phyloP scores from a whole-genome alignment of 2,113 vertebrate genomes.

The Oenanthe oenanthe region DNA sequence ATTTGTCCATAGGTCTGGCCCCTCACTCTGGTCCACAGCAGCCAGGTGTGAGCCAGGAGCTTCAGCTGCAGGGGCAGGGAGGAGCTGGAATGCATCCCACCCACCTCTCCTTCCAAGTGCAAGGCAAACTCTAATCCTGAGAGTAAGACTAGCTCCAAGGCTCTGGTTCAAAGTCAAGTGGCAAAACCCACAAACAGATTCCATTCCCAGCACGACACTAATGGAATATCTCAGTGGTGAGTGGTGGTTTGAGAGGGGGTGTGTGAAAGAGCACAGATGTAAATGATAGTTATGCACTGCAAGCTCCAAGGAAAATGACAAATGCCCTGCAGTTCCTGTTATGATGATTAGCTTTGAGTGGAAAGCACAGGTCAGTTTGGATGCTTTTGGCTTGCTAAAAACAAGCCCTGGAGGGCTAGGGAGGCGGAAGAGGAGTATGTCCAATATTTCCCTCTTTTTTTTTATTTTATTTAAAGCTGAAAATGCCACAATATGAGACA shows the following conservation, averaged over 20 bases:
- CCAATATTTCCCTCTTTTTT: neutral
- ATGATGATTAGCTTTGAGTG: neutral
- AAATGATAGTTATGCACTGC: neutral
- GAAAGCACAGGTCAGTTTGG: neutral
- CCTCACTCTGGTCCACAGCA: fast-evolving
- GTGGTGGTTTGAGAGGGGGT: neutral
- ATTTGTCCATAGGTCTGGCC: neutral
- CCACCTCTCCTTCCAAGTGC: neutral
- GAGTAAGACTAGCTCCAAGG: neutral
- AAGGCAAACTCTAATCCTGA: neutral
- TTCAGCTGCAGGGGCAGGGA: neutral
- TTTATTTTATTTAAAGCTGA: neutral
- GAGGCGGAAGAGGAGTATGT: fast-evolving
- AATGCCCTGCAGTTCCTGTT: neutral
- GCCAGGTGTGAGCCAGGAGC: neutral
- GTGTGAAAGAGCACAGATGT: neutral
- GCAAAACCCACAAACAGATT: neutral
- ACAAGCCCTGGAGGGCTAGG: fast-evolving
- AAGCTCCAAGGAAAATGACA: neutral
- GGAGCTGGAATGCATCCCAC: neutral
- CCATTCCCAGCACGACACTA: conserved; percentile 19
- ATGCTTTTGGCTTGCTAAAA: neutral
- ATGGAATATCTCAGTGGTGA: conserved; percentile 26
- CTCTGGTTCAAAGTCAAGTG: neutral
- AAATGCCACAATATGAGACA: neutral